Base-by-base conservation (phyloP, 64 coral and sea anemone genomes). In the Porites lutea region DNA sequence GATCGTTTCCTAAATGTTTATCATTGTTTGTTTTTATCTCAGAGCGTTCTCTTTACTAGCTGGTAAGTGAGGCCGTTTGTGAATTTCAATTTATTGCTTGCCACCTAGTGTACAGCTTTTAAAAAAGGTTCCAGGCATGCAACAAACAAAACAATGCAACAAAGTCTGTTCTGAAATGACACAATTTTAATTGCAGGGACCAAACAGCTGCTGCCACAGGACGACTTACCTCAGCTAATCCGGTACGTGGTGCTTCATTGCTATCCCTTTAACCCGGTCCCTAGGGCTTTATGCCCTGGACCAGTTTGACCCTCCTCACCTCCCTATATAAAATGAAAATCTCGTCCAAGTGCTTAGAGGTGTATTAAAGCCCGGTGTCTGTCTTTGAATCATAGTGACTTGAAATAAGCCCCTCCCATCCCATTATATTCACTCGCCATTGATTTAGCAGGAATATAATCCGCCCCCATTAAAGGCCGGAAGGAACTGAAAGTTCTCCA, bases 141-240 rank as follows among this genome's bases (percentile, higher is more conserved):
- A 44, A 7, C 44, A 11, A 45, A 53, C 18, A 2, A 37, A 37
- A 7, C 52, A 48, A 19, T 2, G 19, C 72, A 73, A 5, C 9
- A 73, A 20, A 69, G 12, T 27, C 48, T 3, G 27, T 37, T 37
- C 27, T 37, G 27, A 37, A 37, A 1, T 37, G 27, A 37, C 27
- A 37, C 27, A 37, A 37, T 89, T 47, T 89, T 64, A 6, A 15
- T 65, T 65, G 19, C 22, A 93, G 90, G 95, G 90, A 93, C 73
- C 95, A 96, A 51, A 96, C 90, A 59, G 90, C 90, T 37, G 90
- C 90, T 13, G 95, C 86, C 16, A 93, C 95, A 8, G 95, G 95
- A 48, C 86, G 95, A 16, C 59, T 96, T 50, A 96, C 95, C 2
- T 96, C 95, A 77, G 72, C 92, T 2, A 96, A 92, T 78, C 95